Evolutionary conservation across 1,140 invertebrate genomes (phyloP), one percentile per base, ranked within the genome.

Genomic region (Rhagoletis pomonella): DNA sequence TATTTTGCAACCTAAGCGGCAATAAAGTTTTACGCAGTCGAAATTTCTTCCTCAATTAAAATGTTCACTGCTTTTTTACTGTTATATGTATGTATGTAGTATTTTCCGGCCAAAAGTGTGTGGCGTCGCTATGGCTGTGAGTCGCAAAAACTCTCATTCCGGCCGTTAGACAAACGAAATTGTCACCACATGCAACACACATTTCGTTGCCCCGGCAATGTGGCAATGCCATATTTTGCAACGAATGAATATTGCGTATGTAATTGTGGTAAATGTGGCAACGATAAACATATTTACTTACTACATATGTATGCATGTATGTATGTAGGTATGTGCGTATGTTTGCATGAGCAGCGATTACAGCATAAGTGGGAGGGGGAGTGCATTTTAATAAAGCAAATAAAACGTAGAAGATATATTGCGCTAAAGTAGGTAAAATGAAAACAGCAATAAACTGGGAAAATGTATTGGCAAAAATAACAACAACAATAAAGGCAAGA

Each of bases 391-490:
- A 10, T 69, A 47, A n/a, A n/a, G 10, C 44, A 50, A 77, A 77
- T 17, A 77, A 19, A 55, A 55, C 5, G 10, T 7, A 55, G 55
- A 42, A 81, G 44, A 55, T 4, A 50, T 55, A 55, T 69, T 55
- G 47, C 73, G 44, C 44, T 58, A 29, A 55, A 81, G 73, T 58
- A 81, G 47, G 47, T 19, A 81, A 81, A 55, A 81, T 10, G 73
- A 81, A 81, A 81, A 55, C 47, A 73, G 50, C 73, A 1, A 81
- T 81, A 81, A 55, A 81, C 14, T 81, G 55, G 73, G 73, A 81
- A 81, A 81, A 81, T 29, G 73, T 47, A 55, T 55, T 81, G 73
- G 17, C 73, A 81, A 81, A 29, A 42, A 29, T 29, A 47, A 14
- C 14, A 47, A 73, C 14, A 44, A 50, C 42, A 73, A 73, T 3